phyloP scores from a whole-genome alignment of 2,797 vertebrate species.

The Margarornis squamiger region DNA sequence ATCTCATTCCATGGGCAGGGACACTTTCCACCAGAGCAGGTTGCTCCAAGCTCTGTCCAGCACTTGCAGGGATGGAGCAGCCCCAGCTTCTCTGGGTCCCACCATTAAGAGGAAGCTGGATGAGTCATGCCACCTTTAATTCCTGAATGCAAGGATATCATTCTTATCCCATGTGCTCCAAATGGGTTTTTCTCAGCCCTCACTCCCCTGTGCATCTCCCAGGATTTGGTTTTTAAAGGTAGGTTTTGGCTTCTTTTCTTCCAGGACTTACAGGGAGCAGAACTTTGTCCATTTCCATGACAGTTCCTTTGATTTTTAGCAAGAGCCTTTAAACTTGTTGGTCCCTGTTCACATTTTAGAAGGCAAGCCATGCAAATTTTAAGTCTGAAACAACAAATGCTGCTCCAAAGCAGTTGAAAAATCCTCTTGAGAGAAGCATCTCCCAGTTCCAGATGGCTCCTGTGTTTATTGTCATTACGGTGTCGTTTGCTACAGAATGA shows the following conservation, averaged over 20 bases:
- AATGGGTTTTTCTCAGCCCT: accelerated
- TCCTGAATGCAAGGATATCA: neutral
- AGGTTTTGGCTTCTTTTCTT: neutral
- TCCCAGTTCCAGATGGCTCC: neutral
- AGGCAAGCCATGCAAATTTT: neutral
- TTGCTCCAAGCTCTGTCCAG: neutral
- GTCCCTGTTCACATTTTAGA: neutral
- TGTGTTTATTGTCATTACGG: neutral
- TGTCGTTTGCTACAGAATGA: neutral
- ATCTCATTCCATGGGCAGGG: neutral
- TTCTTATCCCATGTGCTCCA: accelerated
- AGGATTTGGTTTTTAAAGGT: neutral
- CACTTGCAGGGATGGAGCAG: neutral
- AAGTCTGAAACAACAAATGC: neutral
- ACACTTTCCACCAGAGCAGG: neutral
- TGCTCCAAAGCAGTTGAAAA: neutral
- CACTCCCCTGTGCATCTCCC: accelerated
- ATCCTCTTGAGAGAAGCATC: neutral
- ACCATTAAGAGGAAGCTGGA: neutral
- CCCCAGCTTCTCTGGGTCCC: neutral
- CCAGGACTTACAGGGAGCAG: neutral
- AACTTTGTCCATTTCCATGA: neutral
- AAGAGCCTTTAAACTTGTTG: neutral
- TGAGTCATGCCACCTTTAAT: neutral
- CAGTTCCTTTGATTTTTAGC: neutral